These are phyloP conservation scores for Scaptomyza parva DNA, from an alignment of 2,888 invertebrate species.

Conservation along the genomic window DNA sequence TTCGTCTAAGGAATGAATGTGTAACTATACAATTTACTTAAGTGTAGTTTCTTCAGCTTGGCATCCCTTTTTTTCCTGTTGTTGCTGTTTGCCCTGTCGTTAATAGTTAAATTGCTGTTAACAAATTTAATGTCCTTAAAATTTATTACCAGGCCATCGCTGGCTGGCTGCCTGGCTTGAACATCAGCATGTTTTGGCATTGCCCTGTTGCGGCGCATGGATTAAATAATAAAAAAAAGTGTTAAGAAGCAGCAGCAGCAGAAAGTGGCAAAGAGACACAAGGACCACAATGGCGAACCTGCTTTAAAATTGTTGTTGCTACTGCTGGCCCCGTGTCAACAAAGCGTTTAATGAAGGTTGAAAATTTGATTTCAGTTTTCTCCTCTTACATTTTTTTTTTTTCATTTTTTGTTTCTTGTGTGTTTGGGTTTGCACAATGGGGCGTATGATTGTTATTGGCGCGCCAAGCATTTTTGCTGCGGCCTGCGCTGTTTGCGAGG, in stretches of 20 bases:
- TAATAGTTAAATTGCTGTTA: slow-evolving; percentile 77
- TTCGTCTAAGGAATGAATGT: neutral
- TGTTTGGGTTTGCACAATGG: slow-evolving; percentile 59
- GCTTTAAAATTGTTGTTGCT: slow-evolving; percentile 51
- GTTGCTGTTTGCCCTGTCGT: slow-evolving; percentile 47
- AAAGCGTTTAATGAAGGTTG: slow-evolving; percentile 73
- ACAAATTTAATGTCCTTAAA: slow-evolving; percentile 75
- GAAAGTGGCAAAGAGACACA: slow-evolving; percentile 19
- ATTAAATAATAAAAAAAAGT: slow-evolving; percentile 69
- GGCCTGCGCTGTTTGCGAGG: slow-evolving; percentile 47
- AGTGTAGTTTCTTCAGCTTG: slow-evolving; percentile 7
- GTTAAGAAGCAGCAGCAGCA: slow-evolving; percentile 53
- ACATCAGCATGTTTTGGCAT: slow-evolving; percentile 43
- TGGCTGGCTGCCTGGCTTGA: slow-evolving; percentile 10
- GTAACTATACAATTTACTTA: neutral
- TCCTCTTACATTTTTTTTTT: slow-evolving; percentile 14
- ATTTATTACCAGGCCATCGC: slow-evolving; percentile 55
- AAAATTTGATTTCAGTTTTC: slow-evolving; percentile 72
- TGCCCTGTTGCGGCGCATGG: slow-evolving; percentile 58
- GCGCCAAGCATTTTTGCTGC: slow-evolving; percentile 39
- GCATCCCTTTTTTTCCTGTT: slow-evolving; percentile 11
- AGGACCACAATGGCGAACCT: slow-evolving; percentile 34
- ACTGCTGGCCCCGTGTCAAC: slow-evolving; percentile 46
- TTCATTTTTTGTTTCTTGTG: slow-evolving; percentile 1
- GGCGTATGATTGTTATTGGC: slow-evolving; percentile 75